phyloP scores from a whole-genome alignment of 2,797 vertebrate genomes.

The Heliangelus exortis region DNA sequence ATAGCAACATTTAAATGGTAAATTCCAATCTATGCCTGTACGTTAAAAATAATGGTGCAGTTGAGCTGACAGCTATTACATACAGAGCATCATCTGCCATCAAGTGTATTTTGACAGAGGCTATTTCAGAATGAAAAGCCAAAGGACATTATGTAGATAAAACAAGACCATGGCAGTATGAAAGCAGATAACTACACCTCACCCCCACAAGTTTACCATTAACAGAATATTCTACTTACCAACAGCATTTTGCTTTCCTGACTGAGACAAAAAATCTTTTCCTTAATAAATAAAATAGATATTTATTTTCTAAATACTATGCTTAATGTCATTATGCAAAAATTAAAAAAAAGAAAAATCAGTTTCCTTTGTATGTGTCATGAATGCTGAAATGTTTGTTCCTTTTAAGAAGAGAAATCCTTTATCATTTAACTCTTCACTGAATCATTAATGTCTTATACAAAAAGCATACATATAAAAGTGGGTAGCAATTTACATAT shows the following conservation, averaged over 20 bases:
- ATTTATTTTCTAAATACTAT: constrained; percentile 22
- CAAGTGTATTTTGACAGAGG: background rate
- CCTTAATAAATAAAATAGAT: constrained; percentile 80
- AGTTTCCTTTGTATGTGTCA: background rate
- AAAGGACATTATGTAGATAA: background rate
- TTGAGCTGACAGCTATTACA: background rate
- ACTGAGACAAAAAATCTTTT: constrained; percentile 83
- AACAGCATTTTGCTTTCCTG: constrained; percentile 83
- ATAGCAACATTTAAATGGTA: background rate
- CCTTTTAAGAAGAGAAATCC: background rate
- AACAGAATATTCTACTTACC: constrained; percentile 80
- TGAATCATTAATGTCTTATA: background rate
- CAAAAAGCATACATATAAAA: background rate
- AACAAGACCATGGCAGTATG: background rate
- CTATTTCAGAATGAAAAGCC: background rate
- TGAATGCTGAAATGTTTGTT: background rate
- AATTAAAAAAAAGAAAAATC: background rate
- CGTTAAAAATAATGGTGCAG: background rate
- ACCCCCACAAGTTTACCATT: background rate
- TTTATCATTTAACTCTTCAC: background rate
- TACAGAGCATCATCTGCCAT: background rate
- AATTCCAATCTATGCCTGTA: background rate
- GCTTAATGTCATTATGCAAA: background rate
- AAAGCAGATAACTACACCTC: background rate
- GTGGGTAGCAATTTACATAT: background rate